Percentiles rank a stretch among this genome's conserved stretches.
Conservation (phyloP, 35 echinoderm and acorn worm genomes). For the Ophiothrix spiculata region DNA sequence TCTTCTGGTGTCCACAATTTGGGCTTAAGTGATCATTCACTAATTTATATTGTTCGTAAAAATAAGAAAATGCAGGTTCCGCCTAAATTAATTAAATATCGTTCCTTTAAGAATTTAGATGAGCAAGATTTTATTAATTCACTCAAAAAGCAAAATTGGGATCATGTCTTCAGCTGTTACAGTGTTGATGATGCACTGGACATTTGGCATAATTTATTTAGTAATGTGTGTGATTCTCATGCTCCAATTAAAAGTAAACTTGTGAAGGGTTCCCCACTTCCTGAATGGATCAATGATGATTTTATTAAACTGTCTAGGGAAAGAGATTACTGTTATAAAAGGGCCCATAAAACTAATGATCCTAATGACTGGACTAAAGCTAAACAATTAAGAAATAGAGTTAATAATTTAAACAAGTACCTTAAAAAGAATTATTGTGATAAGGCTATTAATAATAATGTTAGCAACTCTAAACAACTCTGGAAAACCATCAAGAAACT, state of each 20-base stretch:
- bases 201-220: no score
- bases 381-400: background rate
- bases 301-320: background rate
- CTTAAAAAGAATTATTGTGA: background rate
- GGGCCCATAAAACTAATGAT: background rate
- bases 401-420: background rate
- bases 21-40: background rate
- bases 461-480: background rate
- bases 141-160: background rate
- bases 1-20: background rate
- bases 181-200: no score
- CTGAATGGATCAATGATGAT: background rate
- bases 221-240: background rate
- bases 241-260: background rate
- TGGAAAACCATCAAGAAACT: constrained; percentile 9
- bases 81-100: background rate
- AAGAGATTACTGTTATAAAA: background rate
- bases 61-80: background rate
- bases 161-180: no score
- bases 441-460: background rate
- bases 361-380: background rate
- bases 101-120: background rate
- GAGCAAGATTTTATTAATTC: background rate
- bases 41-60: background rate
- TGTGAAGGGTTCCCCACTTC: background rate